A percentile compares a stretch with the other conserved stretches of the same genome.
These are phyloP conservation scores for Cephus runcator DNA, from an alignment of 2,888 invertebrate genomes.

Conservation along the genomic window DNA sequence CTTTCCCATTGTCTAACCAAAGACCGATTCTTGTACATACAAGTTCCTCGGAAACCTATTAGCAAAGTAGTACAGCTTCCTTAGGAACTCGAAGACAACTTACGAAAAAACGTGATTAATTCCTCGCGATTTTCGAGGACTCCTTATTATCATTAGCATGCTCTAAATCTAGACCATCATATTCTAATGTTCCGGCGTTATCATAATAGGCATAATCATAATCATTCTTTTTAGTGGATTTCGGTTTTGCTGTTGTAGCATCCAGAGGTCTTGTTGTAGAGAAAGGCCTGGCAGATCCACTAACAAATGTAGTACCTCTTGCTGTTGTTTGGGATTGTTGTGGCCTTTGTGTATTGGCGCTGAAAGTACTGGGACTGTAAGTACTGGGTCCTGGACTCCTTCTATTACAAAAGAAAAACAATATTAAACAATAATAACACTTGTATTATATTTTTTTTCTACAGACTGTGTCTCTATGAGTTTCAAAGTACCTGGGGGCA, in stretches of 20 bases:
- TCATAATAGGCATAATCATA: conserved; percentile 91
- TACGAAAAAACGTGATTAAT: conserved; percentile 18
- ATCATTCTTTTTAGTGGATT: conserved; percentile 69
- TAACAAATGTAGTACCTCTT: conserved; percentile 58
- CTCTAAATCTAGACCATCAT: conserved; percentile 65
- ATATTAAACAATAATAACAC: conserved; percentile 5
- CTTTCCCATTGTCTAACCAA: conserved; percentile 13
- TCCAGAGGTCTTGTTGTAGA: conserved; percentile 49
- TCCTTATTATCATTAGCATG: conserved; percentile 59
- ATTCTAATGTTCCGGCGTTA: conserved; percentile 68
- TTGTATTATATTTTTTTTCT: not conserved
- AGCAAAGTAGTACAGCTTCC: conserved; percentile 13
- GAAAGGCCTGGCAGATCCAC: conserved; percentile 61
- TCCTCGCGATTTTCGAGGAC: conserved; percentile 53
- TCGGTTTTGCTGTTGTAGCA: conserved; percentile 57
- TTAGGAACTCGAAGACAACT: conserved; percentile 1
- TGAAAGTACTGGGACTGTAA: conserved; percentile 54
- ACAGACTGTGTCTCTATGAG: not conserved
- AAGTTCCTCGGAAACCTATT: conserved; percentile 5
- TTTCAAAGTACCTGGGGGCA: conserved; percentile 46
- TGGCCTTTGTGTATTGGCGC: conserved; percentile 45
- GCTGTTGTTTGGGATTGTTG: conserved; percentile 51
- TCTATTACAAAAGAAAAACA: conserved; percentile 35
- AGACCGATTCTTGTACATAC: conserved; percentile 29
- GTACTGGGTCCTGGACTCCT: conserved; percentile 50